A percentile compares a stretch with the other conserved stretches of the same genome.
These are phyloP conservation scores for Cephonodes hylas DNA, from an alignment of 2,888 invertebrate species.

Conservation along the genomic window DNA sequence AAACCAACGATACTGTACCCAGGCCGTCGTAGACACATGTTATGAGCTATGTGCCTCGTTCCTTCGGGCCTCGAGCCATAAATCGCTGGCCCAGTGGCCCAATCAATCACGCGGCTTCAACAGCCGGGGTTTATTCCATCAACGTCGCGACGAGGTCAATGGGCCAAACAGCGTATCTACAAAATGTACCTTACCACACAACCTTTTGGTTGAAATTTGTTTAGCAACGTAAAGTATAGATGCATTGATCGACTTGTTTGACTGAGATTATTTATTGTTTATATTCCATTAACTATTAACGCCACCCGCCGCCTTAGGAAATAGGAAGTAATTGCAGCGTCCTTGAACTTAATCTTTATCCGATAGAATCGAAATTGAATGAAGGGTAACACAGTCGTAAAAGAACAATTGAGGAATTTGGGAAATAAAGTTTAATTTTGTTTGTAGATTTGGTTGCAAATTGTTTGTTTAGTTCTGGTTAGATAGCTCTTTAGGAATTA, in stretches of 20 bases:
- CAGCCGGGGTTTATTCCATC: constrained; percentile 26
- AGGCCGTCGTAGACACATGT: background rate
- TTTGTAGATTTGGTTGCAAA: no score
- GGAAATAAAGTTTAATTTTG: no score
- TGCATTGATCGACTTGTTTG: background rate
- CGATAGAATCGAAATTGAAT: background rate
- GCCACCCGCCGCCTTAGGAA: background rate
- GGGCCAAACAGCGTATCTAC: background rate
- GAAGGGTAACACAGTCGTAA: no score
- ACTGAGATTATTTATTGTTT: background rate
- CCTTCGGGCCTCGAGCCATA: background rate
- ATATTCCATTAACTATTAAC: background rate
- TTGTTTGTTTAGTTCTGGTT: no score
- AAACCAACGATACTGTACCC: background rate
- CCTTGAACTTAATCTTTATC: background rate
- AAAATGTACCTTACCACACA: constrained; percentile 10
- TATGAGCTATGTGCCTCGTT: background rate
- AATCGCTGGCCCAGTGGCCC: background rate
- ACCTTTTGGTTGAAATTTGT: background rate
- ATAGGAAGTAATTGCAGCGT: background rate
- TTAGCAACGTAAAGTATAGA: background rate
- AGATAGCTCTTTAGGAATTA: no score
- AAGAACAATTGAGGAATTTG: no score
- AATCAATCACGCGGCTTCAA: constrained; percentile 15
- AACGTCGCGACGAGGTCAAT: constrained; percentile 23